Conservation (phyloP, 2,888 invertebrate genomes). For the Netelia melanura region DNA sequence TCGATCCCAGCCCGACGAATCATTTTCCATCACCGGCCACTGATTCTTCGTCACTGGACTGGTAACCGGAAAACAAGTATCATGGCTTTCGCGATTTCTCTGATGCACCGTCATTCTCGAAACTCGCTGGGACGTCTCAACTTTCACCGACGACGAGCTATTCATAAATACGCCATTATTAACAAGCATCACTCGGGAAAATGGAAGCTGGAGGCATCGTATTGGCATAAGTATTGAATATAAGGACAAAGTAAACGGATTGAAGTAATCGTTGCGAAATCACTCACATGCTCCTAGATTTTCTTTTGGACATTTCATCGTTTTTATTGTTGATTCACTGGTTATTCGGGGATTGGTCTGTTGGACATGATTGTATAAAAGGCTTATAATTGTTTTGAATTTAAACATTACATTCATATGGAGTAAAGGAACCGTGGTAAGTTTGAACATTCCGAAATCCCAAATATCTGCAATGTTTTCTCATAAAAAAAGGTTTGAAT, state of each 20-base stretch:
- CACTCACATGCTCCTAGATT: slow-evolving; percentile 60
- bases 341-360: background rate
- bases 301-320: slow-evolving; percentile 69
- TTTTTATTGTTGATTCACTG: slow-evolving; percentile 38
- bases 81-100: slow-evolving; percentile 59
- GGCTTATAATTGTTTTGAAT: background rate
- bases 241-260: background rate
- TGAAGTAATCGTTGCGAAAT: background rate
- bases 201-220: background rate
- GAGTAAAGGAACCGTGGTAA: background rate
- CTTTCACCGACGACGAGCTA: slow-evolving; percentile 47
- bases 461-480: background rate
- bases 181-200: background rate
- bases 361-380: background rate
- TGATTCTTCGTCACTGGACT: slow-evolving; percentile 61
- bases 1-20: slow-evolving; percentile 72
- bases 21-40: slow-evolving; percentile 70
- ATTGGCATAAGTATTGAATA: background rate
- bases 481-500: background rate
- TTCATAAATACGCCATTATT: background rate
- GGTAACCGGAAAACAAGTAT: slow-evolving; percentile 44
- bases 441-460: background rate
- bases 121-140: slow-evolving; percentile 7
- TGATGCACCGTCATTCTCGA: slow-evolving; percentile 66
- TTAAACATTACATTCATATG: background rate